phyloP scores from a whole-genome alignment of 2,888 invertebrate genomes.

The Bellardia pandia region DNA sequence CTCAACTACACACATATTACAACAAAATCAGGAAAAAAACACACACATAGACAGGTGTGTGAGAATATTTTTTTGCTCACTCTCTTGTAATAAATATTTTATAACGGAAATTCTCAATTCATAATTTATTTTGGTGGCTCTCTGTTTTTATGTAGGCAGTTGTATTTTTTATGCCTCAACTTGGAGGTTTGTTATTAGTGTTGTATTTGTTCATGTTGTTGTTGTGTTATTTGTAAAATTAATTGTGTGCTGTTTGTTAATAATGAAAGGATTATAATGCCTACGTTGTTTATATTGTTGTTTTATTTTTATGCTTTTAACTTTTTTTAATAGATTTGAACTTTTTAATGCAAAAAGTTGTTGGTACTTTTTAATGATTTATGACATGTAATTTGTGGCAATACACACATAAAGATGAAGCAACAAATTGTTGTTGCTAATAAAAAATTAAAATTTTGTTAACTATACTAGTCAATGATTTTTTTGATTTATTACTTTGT shows the following conservation, averaged over 20 bases:
- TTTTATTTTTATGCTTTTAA: neutral
- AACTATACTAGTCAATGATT: neutral
- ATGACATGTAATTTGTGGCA: neutral
- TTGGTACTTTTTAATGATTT: neutral
- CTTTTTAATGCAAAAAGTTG: neutral
- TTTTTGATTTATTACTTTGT: too few relatives aligned
- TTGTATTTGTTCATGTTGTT: neutral
- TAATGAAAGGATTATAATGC: constrained; percentile 57
- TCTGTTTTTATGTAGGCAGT: neutral
- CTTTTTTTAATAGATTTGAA: neutral
- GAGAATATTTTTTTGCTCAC: too few relatives aligned
- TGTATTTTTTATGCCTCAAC: neutral
- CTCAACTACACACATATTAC: neutral
- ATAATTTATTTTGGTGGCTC: constrained; percentile 41
- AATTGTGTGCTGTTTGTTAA: constrained; percentile 47
- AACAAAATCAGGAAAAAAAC: neutral
- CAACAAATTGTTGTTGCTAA: neutral
- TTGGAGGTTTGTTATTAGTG: neutral
- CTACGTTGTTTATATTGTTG: constrained; percentile 24
- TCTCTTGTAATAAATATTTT: neutral
- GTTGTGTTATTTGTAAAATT: constrained; percentile 49
- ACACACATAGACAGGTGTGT: neutral
- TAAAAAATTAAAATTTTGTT: neutral
- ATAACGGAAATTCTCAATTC: constrained; percentile 60
- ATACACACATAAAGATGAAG: neutral